Base-by-base conservation (phyloP, 2,888 invertebrate species). In the Ganaspis brasiliensis region DNA sequence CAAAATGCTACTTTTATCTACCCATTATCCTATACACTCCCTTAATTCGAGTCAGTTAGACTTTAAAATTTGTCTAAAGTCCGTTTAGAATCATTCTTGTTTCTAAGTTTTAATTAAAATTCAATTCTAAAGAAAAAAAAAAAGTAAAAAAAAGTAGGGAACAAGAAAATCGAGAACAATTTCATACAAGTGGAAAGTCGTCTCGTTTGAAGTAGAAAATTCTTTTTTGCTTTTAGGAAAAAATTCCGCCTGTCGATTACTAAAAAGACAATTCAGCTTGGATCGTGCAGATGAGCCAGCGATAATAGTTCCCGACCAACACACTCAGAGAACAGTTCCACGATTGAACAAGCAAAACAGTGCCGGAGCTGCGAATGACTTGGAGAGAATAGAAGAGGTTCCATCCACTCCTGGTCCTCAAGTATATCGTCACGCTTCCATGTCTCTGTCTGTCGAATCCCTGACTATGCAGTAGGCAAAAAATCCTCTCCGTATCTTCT, bases 311-410 rank as follows among this genome's bases (percentile, higher is more conserved):
- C 77, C 77, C 63, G 79, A 78, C 26, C 81, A 80, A 67, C 79
- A 78, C 59, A 79, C 72, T 72, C 75, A 79, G 52, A 84, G 83
- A 72, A 73, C 82, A 16, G 70, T 79, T 12, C 83, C 84, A 16
- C 90, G 93, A 78, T 90, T 95, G 26, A 94, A 93, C 89, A 95
- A 95, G 85, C 95, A 95, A 86, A 95, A 95, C 88, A 95, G 95
- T 21, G 94, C 94, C 4, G 95, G 95, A 21, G 94, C 95, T 24
- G 94, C 94, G 0, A 93, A 93, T 86, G 95, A 95, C 89, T 90
- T 95, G 84, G 95, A 95, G 87, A 93, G 94, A 88, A 95, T 95
- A 83, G 95, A 95, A 89, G 95, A 95, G 87, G 93, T 94, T 59
- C 94, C 94, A 16, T 83, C 90, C 55, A 88, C 93, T 21, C 93